phyloP scores from a whole-genome alignment of 2,113 vertebrate genomes.

The Dicerorhinus sumatrensis region DNA sequence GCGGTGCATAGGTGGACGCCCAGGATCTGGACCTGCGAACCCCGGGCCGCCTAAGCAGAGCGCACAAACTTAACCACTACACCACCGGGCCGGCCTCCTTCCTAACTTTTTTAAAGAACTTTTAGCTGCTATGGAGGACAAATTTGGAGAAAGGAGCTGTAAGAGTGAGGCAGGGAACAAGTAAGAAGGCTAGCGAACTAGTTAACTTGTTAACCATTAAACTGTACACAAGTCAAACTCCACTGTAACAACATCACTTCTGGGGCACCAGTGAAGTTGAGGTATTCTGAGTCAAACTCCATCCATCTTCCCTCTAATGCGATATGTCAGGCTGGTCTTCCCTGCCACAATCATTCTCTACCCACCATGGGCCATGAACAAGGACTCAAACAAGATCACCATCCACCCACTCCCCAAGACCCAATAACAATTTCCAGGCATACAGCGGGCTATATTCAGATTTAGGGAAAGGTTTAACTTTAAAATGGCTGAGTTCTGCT shows the following conservation, averaged over 20 bases:
- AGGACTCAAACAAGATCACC: background rate
- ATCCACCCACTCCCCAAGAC: background rate
- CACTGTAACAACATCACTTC: background rate
- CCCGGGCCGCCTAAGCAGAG: too few species aligned
- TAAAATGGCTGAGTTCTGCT: background rate
- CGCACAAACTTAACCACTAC: too few species aligned
- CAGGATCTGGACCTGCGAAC: too few species aligned
- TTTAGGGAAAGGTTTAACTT: background rate
- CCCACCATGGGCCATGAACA: background rate
- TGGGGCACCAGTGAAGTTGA: background rate
- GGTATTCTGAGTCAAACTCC: background rate
- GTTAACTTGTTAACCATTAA: background rate
- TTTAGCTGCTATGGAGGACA: background rate
- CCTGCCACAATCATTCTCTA: background rate
- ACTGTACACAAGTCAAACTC: background rate
- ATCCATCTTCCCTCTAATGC: background rate
- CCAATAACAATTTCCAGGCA: background rate
- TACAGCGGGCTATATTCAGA: background rate
- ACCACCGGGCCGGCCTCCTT: background rate
- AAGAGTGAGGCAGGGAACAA: background rate
- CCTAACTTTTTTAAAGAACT: background rate
- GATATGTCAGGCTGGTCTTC: background rate
- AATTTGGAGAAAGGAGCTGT: background rate
- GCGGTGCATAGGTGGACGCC: too few species aligned
- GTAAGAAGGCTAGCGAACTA: background rate